Evolutionary conservation across 1,140 invertebrate species (phyloP), one percentile per base, ranked within the genome.

Genomic region (Ceratosolen solmsi): DNA sequence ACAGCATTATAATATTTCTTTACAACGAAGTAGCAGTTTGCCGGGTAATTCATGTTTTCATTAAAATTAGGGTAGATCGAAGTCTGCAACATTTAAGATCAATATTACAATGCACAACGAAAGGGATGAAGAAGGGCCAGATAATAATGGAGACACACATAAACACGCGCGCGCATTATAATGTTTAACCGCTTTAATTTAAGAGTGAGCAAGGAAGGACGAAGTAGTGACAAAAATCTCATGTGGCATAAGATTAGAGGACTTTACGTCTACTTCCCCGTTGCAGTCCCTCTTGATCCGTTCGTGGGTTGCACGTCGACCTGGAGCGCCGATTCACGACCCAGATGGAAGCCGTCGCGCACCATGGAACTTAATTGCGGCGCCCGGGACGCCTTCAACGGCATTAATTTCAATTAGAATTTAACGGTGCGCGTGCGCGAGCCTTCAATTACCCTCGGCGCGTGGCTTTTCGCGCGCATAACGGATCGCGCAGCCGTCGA

Each of bases 401-500:
- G 72, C 25, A 68, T 33, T 71, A 33, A 25, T 76, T 82, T 75
- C 73, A 80, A 80, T 80, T 80, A 80, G 41, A 80, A 80, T 73
- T 46, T 63, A 80, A 80, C 79, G 70, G 79, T 73, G n/a, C 77
- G 8, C 56, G 75, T 2, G 63, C 60, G 25, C 73, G n/a, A 4
- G 75, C 22, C 17, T 15, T 63, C 77, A 72, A 71, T 79, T 58
- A 79, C 77, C 60, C 77, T 54, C 22, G 77, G 77, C 79, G 63
- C 63, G 72, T 65, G 79, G 25, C 72, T 54, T 65, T 71, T 81
- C 56, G 60, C 72, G 63, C 46, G 51, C n/a, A n/a, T 41, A 79
- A 79, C 77, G 77, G 77, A 51, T 51, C 63, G 46, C 36, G 1
- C 75, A 41, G 56, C 46, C 46, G 22, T 54, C 63, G 76, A 78